These are phyloP conservation scores for Ariopsis seemanni DNA, from an alignment of 2,113 vertebrate species.

Conservation along the genomic window DNA sequence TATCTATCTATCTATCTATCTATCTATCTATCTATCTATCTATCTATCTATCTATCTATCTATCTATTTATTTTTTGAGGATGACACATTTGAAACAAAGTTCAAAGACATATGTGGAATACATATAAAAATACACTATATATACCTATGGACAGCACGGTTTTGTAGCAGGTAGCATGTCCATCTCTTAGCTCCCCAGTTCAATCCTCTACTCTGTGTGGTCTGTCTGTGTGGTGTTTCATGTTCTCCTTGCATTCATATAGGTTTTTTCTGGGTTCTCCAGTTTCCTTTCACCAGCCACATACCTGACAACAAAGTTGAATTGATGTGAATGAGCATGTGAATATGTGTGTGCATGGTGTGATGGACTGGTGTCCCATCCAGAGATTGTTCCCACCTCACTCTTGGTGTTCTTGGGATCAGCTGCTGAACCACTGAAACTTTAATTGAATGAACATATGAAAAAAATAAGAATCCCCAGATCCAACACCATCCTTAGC, in stretches of 20 bases:
- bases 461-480: neutral
- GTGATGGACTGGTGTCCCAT: neutral
- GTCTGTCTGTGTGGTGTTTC: neutral
- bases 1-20: too few species aligned
- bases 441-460: too few species aligned
- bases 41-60: too few species aligned
- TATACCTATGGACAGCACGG: neutral
- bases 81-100: neutral
- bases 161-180: neutral
- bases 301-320: neutral
- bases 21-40: too few species aligned
- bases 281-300: neutral
- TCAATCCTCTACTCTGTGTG: neutral
- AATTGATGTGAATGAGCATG: neutral
- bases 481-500: neutral
- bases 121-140: neutral
- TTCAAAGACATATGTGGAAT: neutral
- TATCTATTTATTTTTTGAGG: neutral
- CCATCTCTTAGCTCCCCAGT: neutral
- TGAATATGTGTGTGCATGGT: conserved; percentile 1
- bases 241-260: neutral
- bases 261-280: neutral
- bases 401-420: neutral
- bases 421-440: neutral
- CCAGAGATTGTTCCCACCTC: neutral